phyloP scores from a whole-genome alignment of 2,797 vertebrate genomes.

The Hydrophis major region DNA sequence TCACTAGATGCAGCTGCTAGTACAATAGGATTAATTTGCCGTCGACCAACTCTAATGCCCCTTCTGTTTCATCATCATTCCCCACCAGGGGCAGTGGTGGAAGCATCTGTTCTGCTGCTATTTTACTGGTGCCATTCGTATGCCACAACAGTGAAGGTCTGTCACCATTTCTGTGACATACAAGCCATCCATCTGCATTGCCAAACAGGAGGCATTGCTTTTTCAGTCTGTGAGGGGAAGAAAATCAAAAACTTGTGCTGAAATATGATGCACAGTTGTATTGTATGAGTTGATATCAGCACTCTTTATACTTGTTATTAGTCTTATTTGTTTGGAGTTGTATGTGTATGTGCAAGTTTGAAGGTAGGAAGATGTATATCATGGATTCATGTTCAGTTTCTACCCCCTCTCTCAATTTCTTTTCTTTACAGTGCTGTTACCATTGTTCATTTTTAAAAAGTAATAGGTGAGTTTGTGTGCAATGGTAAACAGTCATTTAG shows the following conservation, averaged over 20 bases:
- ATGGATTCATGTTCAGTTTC: too few species aligned
- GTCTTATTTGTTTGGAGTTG: background rate
- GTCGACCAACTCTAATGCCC: slow-evolving; percentile 69
- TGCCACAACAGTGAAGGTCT: slow-evolving; percentile 64
- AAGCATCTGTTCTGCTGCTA: slow-evolving; percentile 73
- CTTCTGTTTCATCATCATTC: slow-evolving; percentile 77
- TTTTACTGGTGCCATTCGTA: slow-evolving; percentile 68
- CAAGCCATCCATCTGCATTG: slow-evolving; percentile 29
- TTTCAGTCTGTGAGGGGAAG: slow-evolving; percentile 37
- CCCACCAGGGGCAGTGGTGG: slow-evolving; percentile 75
- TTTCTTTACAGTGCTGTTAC: background rate
- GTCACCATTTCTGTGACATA: slow-evolving; percentile 59
- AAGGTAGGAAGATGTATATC: background rate
- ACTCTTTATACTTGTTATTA: background rate
- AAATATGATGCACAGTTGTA: background rate
- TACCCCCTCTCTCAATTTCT: background rate
- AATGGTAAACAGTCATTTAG: background rate
- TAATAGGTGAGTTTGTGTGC: background rate
- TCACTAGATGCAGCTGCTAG: slow-evolving; percentile 64
- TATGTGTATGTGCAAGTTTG: background rate
- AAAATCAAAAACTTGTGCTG: background rate
- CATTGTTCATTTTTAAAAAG: background rate
- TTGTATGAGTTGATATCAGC: background rate
- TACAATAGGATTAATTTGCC: slow-evolving; percentile 73
- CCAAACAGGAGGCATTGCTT: slow-evolving; percentile 59